A percentile compares a stretch with the other conserved stretches of the same genome.
These are phyloP conservation scores for Saguinus midas DNA, from an alignment of 2,113 vertebrate genomes.

Conservation along the genomic window DNA sequence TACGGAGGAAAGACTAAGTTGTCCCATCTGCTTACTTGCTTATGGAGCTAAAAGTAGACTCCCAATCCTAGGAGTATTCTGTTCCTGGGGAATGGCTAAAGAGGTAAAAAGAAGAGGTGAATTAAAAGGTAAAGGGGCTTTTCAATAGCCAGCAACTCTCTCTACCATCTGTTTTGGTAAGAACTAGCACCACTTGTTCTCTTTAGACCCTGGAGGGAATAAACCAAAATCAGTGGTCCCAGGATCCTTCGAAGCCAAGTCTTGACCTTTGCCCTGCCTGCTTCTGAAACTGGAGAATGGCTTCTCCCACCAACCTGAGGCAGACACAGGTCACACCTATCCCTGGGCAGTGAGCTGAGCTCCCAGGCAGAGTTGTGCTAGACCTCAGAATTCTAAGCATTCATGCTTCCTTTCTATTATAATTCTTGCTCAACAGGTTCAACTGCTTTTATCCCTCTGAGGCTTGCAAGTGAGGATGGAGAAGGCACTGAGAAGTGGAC, in stretches of 20 bases:
- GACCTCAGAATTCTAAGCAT: neutral
- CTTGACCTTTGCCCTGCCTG: neutral
- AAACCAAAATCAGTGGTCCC: neutral
- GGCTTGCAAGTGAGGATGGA: neutral
- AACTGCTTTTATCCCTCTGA: neutral
- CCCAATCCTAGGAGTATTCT: neutral
- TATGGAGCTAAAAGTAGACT: neutral
- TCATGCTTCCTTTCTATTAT: neutral
- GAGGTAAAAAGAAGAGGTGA: neutral
- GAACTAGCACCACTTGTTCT: neutral
- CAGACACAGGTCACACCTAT: neutral
- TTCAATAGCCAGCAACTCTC: neutral
- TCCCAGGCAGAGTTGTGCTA: neutral
- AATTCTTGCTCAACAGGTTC: neutral
- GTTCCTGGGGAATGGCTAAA: neutral
- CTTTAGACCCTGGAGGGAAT: neutral
- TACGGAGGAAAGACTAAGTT: neutral
- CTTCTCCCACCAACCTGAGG: neutral
- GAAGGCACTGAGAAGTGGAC: neutral
- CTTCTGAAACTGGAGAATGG: neutral
- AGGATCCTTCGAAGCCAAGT: neutral
- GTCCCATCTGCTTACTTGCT: neutral
- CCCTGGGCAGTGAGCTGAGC: neutral
- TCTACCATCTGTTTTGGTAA: neutral
- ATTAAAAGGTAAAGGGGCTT: neutral